Evolutionary conservation across 2,113 vertebrate genomes (phyloP).

Genomic region (Phalacrocorax brasilianus): DNA sequence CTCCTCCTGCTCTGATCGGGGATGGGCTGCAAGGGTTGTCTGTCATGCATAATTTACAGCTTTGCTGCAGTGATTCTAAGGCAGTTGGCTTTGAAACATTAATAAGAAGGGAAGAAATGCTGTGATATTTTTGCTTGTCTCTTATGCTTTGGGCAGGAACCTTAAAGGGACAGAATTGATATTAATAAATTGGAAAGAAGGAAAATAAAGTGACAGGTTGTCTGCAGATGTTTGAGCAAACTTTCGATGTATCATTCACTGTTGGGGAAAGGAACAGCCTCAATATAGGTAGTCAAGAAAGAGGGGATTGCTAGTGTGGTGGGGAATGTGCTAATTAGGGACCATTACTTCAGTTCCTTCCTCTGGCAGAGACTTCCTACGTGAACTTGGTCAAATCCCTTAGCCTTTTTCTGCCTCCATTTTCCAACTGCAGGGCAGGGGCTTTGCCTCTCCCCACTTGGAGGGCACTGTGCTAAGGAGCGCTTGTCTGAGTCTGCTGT

Average conservation of each 20-base stretch:
- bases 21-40: neutral
- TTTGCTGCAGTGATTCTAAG: neutral
- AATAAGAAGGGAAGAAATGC: constrained; percentile 17
- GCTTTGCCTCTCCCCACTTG: neutral
- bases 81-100: neutral
- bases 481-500: neutral
- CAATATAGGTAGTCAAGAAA: neutral
- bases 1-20: neutral
- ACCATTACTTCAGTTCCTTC: neutral
- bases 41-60: neutral
- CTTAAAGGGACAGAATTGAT: constrained; percentile 23
- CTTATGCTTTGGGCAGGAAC: neutral
- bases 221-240: neutral
- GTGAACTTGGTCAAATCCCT: neutral
- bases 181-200: constrained; percentile 10
- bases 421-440: neutral
- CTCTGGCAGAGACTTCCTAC: neutral
- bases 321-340: neutral
- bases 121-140: neutral
- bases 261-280: neutral
- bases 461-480: too few species aligned
- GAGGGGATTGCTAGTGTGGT: neutral
- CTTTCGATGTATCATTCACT: neutral
- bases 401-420: too few species aligned
- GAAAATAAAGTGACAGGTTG: neutral